A percentile compares a stretch with the other conserved stretches of the same genome.
phyloP scores from a whole-genome alignment of 2,113 vertebrate species.

The Paramisgurnus dabryanus region DNA sequence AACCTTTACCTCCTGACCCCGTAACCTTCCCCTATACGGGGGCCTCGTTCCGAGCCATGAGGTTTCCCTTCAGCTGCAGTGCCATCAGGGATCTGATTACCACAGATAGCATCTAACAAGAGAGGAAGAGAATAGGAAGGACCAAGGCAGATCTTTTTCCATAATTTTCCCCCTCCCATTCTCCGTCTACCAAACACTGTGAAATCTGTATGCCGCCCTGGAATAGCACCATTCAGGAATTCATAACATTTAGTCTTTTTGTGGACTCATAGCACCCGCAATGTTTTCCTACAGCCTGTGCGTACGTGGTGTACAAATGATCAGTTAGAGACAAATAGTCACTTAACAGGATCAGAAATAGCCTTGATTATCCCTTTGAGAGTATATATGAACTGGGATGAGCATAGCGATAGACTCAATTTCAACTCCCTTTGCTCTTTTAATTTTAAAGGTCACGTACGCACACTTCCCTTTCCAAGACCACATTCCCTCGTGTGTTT shows the following conservation, averaged over 20 bases:
- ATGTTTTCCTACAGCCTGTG: too few relatives aligned
- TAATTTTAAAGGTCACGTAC: slow-evolving; percentile 27
- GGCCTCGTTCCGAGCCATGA: slow-evolving; percentile 53
- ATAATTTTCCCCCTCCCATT: not conserved
- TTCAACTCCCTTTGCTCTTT: slow-evolving; percentile 16
- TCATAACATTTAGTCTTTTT: not conserved
- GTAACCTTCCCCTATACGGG: slow-evolving; percentile 24
- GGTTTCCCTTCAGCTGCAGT: slow-evolving; percentile 41
- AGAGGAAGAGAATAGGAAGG: slow-evolving; percentile 8
- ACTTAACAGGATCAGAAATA: not conserved
- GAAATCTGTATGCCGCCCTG: not conserved
- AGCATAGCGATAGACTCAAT: not conserved
- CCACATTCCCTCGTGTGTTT: not conserved
- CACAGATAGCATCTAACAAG: slow-evolving; percentile 34
- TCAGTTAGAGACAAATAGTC: not conserved
- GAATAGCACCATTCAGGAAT: not conserved
- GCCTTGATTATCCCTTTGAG: slow-evolving; percentile 12
- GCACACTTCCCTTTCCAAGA: not conserved
- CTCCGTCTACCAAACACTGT: not conserved
- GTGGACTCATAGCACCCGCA: not conserved
- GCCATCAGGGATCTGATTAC: slow-evolving; percentile 58
- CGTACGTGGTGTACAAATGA: not conserved
- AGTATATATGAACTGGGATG: slow-evolving; percentile 15
- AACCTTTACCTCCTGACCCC: slow-evolving; percentile 50
- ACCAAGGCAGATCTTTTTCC: not conserved